phyloP scores from a whole-genome alignment of 2,888 invertebrate species.

The Ophion obscuratus region DNA sequence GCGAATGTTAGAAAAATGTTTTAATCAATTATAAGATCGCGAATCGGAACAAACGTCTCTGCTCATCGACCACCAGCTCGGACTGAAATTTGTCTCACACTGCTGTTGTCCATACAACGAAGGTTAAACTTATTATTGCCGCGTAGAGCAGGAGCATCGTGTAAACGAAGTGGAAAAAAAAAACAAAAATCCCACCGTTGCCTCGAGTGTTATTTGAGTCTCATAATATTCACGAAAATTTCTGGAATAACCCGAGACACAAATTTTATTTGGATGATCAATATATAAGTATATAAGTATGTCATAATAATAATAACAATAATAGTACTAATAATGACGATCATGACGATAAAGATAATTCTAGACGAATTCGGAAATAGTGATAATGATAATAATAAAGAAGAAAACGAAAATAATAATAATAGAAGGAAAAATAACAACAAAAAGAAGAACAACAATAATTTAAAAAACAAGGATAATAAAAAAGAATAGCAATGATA shows the following conservation, averaged over 20 bases:
- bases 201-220: neutral
- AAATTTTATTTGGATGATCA: conserved; percentile 10
- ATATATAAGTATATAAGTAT: neutral
- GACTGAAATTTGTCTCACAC: neutral
- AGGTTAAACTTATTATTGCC: neutral
- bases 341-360: too few species aligned
- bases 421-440: too few species aligned
- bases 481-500: too few species aligned
- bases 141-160: neutral
- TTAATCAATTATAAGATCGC: neutral
- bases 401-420: too few species aligned
- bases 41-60: neutral
- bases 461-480: too few species aligned
- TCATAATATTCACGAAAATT: neutral
- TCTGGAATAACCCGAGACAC: neutral
- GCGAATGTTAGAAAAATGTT: neutral
- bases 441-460: too few species aligned
- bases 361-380: too few species aligned
- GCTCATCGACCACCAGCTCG: neutral
- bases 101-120: conserved; percentile 4
- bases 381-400: too few species aligned
- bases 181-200: neutral
- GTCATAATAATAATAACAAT: neutral
- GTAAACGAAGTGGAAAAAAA: conserved; percentile 24
- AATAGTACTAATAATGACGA: neutral